Evolutionary conservation across 1,140 invertebrate genomes (phyloP).

Genomic region (Triops cancriformis): DNA sequence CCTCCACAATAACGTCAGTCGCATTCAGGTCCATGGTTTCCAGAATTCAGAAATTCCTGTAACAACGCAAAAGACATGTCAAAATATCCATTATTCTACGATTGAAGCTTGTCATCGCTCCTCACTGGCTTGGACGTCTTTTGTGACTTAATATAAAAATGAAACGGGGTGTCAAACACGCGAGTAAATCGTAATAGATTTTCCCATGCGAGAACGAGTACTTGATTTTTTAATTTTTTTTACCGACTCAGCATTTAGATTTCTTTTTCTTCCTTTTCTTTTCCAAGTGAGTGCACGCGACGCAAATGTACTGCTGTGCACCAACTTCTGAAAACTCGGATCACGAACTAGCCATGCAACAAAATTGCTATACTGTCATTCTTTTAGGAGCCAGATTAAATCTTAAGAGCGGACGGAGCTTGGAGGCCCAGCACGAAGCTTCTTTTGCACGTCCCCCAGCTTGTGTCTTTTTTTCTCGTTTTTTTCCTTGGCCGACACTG

Average conservation of each 20-base stretch:
- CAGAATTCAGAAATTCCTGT: background rate
- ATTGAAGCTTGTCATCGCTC: background rate
- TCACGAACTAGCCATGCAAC: background rate
- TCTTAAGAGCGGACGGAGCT: background rate
- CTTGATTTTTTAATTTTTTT: too few relatives aligned
- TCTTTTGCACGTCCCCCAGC: background rate
- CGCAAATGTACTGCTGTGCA: background rate
- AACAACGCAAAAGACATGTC: too few relatives aligned
- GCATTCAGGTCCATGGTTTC: background rate
- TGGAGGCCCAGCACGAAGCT: background rate
- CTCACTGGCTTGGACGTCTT: conserved; percentile 12
- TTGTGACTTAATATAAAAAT: background rate
- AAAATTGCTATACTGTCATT: background rate
- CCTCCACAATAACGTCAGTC: background rate
- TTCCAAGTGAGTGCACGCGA: background rate
- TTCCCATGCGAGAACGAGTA: too few relatives aligned
- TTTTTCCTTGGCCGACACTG: background rate
- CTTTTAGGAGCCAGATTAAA: background rate
- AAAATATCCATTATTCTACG: too few relatives aligned
- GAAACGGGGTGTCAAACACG: background rate
- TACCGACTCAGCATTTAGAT: background rate
- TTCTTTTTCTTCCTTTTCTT: background rate
- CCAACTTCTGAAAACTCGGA: background rate
- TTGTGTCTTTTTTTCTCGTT: background rate
- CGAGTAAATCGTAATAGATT: too few relatives aligned